A percentile compares a stretch with the other conserved stretches of the same genome.
Evolutionary conservation across 2,888 invertebrate genomes (phyloP).

Genomic region (Acronicta psi): DNA sequence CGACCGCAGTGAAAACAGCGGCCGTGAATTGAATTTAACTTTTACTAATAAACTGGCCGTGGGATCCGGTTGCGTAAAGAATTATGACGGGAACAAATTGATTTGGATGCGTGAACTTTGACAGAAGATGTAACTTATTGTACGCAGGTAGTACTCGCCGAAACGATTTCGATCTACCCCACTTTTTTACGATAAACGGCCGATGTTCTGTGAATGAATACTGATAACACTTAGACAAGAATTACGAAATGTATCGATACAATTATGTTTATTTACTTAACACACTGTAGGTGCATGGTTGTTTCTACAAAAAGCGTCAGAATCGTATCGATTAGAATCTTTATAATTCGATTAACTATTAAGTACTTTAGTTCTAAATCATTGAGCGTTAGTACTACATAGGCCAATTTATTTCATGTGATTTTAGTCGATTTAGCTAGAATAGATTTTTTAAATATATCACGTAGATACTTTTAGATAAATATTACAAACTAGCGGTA

Average conservation of each 20-base stretch:
- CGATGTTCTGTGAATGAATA: not conserved
- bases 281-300: too few relatives aligned
- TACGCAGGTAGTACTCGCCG: conserved; percentile 13
- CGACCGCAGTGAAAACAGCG: conserved; percentile 74
- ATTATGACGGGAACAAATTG: conserved; percentile 40
- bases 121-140: conserved; percentile 31
- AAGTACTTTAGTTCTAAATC: too few relatives aligned
- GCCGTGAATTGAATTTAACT: conserved; percentile 74
- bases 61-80: conserved; percentile 70
- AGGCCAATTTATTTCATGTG: too few relatives aligned
- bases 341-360: not conserved
- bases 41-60: conserved; percentile 67
- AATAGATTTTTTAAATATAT: too few relatives aligned
- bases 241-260: too few relatives aligned
- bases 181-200: not conserved
- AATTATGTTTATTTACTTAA: too few relatives aligned
- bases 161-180: conserved; percentile 15
- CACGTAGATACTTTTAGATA: too few relatives aligned
- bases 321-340: not conserved
- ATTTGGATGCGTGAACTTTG: conserved; percentile 49
- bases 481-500: too few relatives aligned
- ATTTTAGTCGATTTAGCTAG: too few relatives aligned
- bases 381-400: too few relatives aligned
- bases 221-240: too few relatives aligned
- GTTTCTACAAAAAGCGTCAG: too few relatives aligned